Percentiles rank a stretch among this genome's conserved stretches.
Evolutionary conservation across 2,797 vertebrate species (phyloP).

Genomic region (Coregonus ussuriensis): DNA sequence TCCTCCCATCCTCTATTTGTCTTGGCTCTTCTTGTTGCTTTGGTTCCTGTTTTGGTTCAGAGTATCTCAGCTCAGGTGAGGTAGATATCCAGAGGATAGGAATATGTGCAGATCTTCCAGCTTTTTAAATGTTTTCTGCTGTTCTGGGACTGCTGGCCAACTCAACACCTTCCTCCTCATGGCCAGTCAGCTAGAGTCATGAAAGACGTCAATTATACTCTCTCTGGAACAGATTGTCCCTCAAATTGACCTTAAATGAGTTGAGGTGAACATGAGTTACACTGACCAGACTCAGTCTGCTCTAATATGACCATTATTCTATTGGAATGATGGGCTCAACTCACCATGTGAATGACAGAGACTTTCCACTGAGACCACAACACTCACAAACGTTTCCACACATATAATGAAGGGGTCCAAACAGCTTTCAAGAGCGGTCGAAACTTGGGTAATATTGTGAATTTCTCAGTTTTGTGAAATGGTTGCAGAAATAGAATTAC

Average conservation of each 20-base stretch:
- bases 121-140: background rate
- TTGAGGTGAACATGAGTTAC: background rate
- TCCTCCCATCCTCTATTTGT: background rate
- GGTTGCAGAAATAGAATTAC: too few species aligned
- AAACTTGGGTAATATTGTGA: background rate
- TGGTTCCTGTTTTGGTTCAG: constrained; percentile 16
- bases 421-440: background rate
- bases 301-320: background rate
- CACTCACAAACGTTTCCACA: background rate
- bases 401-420: background rate
- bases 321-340: background rate
- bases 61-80: constrained; percentile 11
- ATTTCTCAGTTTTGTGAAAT: too few species aligned
- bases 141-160: background rate
- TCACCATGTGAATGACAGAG: background rate
- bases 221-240: background rate
- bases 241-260: background rate
- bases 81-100: constrained; percentile 29
- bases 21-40: background rate
- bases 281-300: background rate
- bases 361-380: background rate
- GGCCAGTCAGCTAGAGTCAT: background rate
- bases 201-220: background rate
- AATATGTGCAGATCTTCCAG: constrained; percentile 27
- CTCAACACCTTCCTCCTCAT: background rate